phyloP scores from a whole-genome alignment of 2,888 invertebrate species.

The Clistopyga incitator region DNA sequence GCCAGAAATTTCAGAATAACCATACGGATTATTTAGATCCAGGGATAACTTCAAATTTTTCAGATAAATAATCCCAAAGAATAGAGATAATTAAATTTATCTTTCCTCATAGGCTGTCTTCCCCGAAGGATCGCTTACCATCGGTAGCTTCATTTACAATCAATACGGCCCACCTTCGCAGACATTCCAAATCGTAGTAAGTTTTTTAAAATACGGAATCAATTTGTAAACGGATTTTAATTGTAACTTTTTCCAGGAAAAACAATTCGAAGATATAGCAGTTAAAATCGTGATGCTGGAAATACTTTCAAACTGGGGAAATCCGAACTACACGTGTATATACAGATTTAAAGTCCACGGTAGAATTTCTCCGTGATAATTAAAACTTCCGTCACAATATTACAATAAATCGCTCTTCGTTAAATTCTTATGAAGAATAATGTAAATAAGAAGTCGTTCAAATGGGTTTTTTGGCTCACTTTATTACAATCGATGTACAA shows the following conservation, averaged over 20 bases:
- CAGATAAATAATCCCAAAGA: too few relatives aligned
- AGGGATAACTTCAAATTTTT: too few relatives aligned
- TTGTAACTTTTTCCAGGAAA: constrained; percentile 66
- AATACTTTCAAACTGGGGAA: constrained; percentile 78
- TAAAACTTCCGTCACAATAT: not conserved
- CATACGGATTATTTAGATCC: too few relatives aligned
- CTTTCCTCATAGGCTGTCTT: constrained; percentile 69
- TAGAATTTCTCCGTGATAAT: constrained; percentile 64
- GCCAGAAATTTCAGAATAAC: too few relatives aligned
- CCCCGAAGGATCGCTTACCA: constrained; percentile 64
- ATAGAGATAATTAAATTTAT: not conserved
- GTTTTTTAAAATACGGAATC: not conserved
- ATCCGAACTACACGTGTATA: constrained; percentile 77
- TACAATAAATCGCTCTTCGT: not conserved
- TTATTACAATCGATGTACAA: constrained; percentile 76
- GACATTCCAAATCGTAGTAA: constrained; percentile 74
- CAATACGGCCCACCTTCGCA: constrained; percentile 74
- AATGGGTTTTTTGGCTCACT: constrained; percentile 59
- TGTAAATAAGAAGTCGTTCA: constrained; percentile 3
- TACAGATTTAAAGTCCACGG: constrained; percentile 79
- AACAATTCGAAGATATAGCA: constrained; percentile 68
- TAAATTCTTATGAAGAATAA: not conserved
- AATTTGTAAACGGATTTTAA: not conserved
- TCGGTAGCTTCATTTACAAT: constrained; percentile 74
- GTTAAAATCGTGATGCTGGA: constrained; percentile 74